Evolutionary conservation across 2,888 invertebrate species (phyloP), one percentile per base, ranked within the genome.

Genomic region (Alviniconcha strummeri): DNA sequence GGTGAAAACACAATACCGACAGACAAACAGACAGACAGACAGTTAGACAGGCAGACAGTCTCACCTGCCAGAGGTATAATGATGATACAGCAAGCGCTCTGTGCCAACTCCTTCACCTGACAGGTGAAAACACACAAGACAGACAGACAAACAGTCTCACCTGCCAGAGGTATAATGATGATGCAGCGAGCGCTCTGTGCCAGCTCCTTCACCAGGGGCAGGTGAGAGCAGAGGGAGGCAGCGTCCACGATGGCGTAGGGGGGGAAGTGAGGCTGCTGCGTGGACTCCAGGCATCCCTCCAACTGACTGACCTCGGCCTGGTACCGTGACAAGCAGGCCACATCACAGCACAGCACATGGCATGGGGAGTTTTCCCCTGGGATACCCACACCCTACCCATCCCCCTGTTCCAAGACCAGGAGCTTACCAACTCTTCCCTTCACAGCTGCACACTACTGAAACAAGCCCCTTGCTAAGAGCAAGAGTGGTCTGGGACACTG

Each of bases 231-330:
- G 75, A 98, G 95, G 11, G 96, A 96, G 86, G 96, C 96, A 0
- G 97, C 95, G 94, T 98, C 98, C 2, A 97, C 95, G n/a, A 97
- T 97, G 72, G 98, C 95, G 92, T 98, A 97, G 0, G 98, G 97
- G 0, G 97, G 97, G 91, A 96, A 95, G 82, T 90, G 90, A 69
- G 91, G 91, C 76, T 89, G 88, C 55, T 76, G 80, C 36, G 90
- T 91, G 52, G 88, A 82, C 84, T 93, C 90, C 77, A 94, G 90
- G 15, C 91, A 91, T 6, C 92, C 96, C 94, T 98, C 98, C 87
- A 98, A 94, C 86, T 97, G 97, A 76, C 96, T 96, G 36, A 98
- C 98, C 93, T 97, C 98, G 8, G 97, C 97, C 89, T 94, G 88
- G 9, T 17, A n/a, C n/a, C 19, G n/a, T 8, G 17, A n/a, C 8